phyloP scores from a whole-genome alignment of 2,797 vertebrate genomes.

The Gorsachius magnificus region DNA sequence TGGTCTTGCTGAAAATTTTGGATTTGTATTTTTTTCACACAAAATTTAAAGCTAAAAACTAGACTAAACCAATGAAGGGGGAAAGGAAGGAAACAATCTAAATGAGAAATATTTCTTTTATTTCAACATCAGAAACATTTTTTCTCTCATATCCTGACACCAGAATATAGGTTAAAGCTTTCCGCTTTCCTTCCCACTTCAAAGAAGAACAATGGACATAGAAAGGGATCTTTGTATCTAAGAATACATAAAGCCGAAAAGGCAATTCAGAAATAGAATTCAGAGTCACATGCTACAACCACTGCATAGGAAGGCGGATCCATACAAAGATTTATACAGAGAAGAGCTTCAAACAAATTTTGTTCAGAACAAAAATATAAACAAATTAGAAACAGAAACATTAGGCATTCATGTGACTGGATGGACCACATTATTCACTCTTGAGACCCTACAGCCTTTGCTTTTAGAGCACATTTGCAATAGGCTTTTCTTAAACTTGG shows the following conservation, averaged over 20 bases:
- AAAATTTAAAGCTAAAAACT: background rate
- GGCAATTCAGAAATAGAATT: background rate
- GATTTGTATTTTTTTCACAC: background rate
- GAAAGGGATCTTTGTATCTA: background rate
- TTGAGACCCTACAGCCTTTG: background rate
- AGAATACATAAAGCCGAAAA: background rate
- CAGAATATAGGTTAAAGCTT: background rate
- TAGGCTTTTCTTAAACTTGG: conserved; percentile 35
- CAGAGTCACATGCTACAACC: background rate
- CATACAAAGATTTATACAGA: background rate
- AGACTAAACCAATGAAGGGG: background rate
- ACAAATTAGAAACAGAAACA: conserved; percentile 52
- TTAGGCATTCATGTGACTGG: background rate
- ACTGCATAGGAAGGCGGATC: background rate
- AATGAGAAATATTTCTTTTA: background rate
- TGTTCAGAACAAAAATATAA: background rate
- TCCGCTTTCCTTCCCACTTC: background rate
- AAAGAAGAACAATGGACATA: background rate
- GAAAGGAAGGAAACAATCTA: background rate
- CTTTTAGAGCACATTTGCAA: background rate
- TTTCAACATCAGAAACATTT: background rate
- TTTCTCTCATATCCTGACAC: background rate
- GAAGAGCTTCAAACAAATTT: conserved; percentile 2
- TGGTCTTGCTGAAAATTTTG: background rate
- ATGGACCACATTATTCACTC: background rate